Evolutionary conservation across 2,797 vertebrate genomes (phyloP).

Genomic region (Enteromius viviparus): DNA sequence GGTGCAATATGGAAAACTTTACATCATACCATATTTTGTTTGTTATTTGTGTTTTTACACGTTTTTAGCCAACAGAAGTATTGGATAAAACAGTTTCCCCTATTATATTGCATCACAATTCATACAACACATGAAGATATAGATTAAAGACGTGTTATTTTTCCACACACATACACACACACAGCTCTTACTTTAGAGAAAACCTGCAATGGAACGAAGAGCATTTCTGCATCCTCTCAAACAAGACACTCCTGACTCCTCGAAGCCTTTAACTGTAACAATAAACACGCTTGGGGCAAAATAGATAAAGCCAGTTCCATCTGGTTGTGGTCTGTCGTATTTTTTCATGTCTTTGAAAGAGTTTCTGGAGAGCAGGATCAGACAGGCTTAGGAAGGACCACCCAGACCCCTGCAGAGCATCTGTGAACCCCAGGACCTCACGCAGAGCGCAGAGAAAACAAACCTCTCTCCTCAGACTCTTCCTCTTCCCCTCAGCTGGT

Average conservation of each 20-base stretch:
- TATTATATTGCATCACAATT: not conserved
- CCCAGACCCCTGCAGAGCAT: conserved; percentile 46
- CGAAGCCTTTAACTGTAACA: conserved; percentile 23
- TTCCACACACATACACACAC: not conserved
- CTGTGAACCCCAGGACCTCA: conserved; percentile 30
- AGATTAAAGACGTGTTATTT: no score
- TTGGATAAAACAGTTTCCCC: not conserved
- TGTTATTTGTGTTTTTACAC: not conserved
- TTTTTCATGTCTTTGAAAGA: conserved; percentile 36
- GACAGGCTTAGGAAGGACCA: conserved; percentile 37
- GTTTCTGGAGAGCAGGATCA: conserved; percentile 46
- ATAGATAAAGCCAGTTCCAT: conserved; percentile 19
- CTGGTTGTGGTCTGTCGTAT: not conserved
- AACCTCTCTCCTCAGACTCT: conserved; percentile 5
- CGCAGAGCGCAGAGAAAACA: conserved; percentile 23
- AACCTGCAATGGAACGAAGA: not conserved
- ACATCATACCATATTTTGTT: not conserved
- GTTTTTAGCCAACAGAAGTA: not conserved
- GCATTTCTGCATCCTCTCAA: not conserved
- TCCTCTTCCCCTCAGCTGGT: conserved; percentile 17
- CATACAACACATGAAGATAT: not conserved
- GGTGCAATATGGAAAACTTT: not conserved
- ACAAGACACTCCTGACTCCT: not conserved
- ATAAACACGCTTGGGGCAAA: conserved; percentile 17
- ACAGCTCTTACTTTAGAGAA: not conserved